phyloP scores from a whole-genome alignment of 2,113 vertebrate genomes.

The Festucalex cinctus region DNA sequence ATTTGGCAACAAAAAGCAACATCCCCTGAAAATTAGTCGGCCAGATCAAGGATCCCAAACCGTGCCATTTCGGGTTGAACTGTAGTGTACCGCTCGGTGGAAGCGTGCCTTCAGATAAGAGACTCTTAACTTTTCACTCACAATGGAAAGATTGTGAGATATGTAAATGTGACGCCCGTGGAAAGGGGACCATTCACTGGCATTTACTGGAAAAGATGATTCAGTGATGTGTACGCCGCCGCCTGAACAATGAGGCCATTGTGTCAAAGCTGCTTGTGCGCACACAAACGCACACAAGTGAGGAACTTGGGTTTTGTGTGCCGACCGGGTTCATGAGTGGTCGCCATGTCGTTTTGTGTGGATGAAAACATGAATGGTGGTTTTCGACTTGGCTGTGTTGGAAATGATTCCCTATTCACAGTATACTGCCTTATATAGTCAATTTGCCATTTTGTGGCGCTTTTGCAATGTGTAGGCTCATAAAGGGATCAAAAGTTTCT shows the following conservation, averaged over 20 bases:
- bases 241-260: conserved; percentile 56
- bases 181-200: conserved; percentile 13
- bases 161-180: conserved; percentile 14
- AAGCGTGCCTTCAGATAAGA: background rate
- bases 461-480: no score
- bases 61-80: background rate
- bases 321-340: background rate
- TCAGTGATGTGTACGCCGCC: conserved; percentile 39
- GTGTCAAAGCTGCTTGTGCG: conserved; percentile 26
- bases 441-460: no score
- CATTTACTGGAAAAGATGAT: conserved; percentile 52
- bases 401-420: background rate
- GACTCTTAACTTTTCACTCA: conserved; percentile 1
- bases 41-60: no score
- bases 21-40: background rate
- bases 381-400: conserved; percentile 22
- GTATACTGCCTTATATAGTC: no score
- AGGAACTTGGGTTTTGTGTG: conserved; percentile 4
- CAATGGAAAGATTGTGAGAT: background rate
- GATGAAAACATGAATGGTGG: conserved; percentile 47
- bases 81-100: background rate
- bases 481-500: no score
- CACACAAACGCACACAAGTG: conserved; percentile 6
- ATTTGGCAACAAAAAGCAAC: no score
- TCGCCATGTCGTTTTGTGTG: conserved; percentile 30